Percentiles rank a stretch among this genome's conserved stretches.
Conservation (phyloP, 2,113 vertebrate genomes). For the Ictalurus furcatus region DNA sequence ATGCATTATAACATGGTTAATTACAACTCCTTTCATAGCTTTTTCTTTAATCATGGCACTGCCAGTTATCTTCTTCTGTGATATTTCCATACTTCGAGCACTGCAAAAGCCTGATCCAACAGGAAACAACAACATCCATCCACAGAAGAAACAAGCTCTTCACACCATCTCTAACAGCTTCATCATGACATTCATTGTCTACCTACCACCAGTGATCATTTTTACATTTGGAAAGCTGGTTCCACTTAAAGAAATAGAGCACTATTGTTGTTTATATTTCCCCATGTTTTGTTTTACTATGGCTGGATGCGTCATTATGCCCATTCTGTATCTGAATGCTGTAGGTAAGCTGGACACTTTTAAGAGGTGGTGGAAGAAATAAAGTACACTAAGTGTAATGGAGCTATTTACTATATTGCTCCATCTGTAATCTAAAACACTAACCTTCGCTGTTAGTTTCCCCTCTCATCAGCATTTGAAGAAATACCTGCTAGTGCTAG, state of each 20-base stretch:
- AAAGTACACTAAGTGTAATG: not conserved
- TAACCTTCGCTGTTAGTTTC: not conserved
- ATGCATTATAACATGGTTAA: no score
- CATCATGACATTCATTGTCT: conserved; percentile 26
- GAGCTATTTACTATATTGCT: no score
- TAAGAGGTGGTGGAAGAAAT: conserved; percentile 2
- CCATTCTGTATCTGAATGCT: conserved; percentile 24
- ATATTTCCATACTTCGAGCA: conserved; percentile 13
- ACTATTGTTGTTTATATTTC: not conserved
- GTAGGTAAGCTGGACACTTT: conserved; percentile 3
- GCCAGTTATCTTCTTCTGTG: conserved; percentile 32
- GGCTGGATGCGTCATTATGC: conserved; percentile 31
- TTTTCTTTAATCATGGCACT: no score
- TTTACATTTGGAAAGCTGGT: conserved; percentile 5
- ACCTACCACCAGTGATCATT: conserved; percentile 27
- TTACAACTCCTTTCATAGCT: no score
- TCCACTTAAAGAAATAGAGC: not conserved
- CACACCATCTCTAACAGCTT: conserved; percentile 36
- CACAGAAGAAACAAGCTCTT: conserved; percentile 45
- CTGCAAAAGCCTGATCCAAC: conserved; percentile 30
- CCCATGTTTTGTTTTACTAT: not conserved
- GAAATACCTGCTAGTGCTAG: no score
- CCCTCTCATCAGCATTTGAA: no score
- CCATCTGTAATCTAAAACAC: not conserved
- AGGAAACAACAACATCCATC: conserved; percentile 22